Conservation (phyloP, 2,113 vertebrate species). For the Neofelis nebulosa region DNA sequence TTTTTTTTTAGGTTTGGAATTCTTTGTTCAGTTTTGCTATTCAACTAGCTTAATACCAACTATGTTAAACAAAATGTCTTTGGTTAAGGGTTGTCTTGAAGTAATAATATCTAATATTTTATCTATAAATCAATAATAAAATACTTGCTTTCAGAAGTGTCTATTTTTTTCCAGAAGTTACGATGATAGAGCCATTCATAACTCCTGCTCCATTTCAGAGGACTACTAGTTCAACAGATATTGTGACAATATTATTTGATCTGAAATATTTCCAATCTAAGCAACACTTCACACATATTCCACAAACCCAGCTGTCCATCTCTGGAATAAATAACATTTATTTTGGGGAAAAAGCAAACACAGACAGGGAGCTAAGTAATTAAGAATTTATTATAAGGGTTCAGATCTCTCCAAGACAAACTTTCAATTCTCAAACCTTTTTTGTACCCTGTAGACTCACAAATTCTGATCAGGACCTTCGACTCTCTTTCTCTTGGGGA, state of each 20-base stretch:
- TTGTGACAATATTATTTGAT: constrained; percentile 46
- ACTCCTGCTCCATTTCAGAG: neutral
- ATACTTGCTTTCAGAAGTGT: neutral
- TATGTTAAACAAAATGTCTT: neutral
- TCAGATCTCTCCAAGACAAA: constrained; percentile 33
- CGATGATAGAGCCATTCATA: neutral
- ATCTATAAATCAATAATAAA: neutral
- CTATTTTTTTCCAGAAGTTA: neutral
- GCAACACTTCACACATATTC: constrained; percentile 7
- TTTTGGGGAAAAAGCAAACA: constrained; percentile 62
- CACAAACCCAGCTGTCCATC: neutral
- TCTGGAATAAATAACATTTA: constrained; percentile 56
- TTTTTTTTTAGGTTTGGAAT: neutral
- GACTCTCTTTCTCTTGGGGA: neutral
- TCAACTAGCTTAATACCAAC: neutral
- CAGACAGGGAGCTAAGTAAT: constrained; percentile 46
- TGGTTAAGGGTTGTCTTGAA: neutral
- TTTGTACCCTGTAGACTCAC: neutral
- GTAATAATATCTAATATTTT: neutral
- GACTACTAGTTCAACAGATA: neutral
- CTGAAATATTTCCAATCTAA: neutral
- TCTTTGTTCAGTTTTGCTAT: neutral
- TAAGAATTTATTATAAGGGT: constrained; percentile 40
- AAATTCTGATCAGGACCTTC: neutral
- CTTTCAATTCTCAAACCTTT: neutral